Conservation (phyloP, 2,888 invertebrate genomes). For the Rutpela maculata region DNA sequence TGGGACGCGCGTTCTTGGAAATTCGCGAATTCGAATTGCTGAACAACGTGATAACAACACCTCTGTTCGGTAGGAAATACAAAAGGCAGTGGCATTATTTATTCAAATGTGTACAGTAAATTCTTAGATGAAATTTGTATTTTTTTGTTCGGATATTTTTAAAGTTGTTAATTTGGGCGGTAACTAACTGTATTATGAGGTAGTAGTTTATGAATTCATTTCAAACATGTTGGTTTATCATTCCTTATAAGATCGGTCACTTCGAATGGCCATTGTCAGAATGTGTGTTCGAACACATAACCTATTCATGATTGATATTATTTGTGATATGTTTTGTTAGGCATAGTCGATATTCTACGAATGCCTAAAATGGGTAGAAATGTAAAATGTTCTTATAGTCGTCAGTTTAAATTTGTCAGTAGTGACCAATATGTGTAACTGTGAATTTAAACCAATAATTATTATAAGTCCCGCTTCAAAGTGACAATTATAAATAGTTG, state of each 20-base stretch:
- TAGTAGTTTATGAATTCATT: not conserved
- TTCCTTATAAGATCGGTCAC: not conserved
- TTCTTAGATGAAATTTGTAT: not conserved
- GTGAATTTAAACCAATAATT: too few species aligned
- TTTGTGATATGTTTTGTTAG: too few species aligned
- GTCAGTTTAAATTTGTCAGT: too few species aligned
- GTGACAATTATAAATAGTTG: too few species aligned
- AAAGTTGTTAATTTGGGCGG: not conserved
- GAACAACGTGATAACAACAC: slow-evolving; percentile 10
- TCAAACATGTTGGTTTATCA: not conserved
- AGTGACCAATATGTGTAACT: too few species aligned
- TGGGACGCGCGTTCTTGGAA: slow-evolving; percentile 26
- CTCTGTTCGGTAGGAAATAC: slow-evolving; percentile 9
- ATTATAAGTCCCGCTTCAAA: too few species aligned
- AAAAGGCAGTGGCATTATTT: slow-evolving; percentile 3
- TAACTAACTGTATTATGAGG: not conserved
- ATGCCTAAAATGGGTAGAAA: too few species aligned
- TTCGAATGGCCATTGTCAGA: not conserved
- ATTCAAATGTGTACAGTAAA: not conserved
- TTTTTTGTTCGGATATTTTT: not conserved
- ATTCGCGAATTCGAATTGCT: not conserved
- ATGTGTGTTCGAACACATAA: not conserved
- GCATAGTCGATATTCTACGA: too few species aligned
- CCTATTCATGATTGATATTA: not conserved
- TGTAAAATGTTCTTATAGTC: too few species aligned